Base-by-base conservation (phyloP, 2,113 vertebrate species). In the Cheirogaleus medius region DNA sequence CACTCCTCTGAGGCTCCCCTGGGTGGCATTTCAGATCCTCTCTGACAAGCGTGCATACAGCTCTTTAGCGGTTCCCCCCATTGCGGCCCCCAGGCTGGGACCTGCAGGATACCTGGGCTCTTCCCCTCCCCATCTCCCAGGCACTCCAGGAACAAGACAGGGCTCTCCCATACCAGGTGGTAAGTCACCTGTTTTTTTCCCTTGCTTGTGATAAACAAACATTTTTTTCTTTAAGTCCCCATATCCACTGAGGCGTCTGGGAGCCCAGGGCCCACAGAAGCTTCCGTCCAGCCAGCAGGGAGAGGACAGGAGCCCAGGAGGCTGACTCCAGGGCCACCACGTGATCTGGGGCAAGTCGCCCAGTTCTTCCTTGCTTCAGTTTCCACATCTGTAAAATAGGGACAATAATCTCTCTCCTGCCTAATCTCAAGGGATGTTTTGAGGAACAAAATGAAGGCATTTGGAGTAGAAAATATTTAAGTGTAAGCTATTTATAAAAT, bases 251-350 rank as follows among this genome's bases (percentile, higher is more conserved):
- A 32, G 49, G 76, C 44, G 74, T 49, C 76, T 27, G 49, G 88
- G 47, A 58, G 3, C 25, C 60, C 25, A 34, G 34, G 13, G 18
- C 34, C 39, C 71, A 49, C 73, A 6, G 52, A 73, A 47, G 42
- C 27, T 54, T 47, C 27, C 9, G 58, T 20, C 6, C 39, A 92
- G 32, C 47, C 58, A 56, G 71, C 6, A 58, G 17, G 8, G 32
- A 66, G 34, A 64, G 32, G n/a, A 13, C 5, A 0, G 3, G 39
- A 39, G 27, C 56, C 68, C 1, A 0, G 8, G 7, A 17, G 13
- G 49, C 69, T 27, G 18, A 60, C 17, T 47, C 69, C 27, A 34
- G 34, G 27, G 20, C 68, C 18, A 5, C 39, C 27, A 6, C 0
- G 5, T 23, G 56, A 76, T 47, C 71, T 18, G 8, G 17, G 21